Evolutionary conservation across 2,113 vertebrate species (phyloP).

Genomic region (Gorsachius goisagi): DNA sequence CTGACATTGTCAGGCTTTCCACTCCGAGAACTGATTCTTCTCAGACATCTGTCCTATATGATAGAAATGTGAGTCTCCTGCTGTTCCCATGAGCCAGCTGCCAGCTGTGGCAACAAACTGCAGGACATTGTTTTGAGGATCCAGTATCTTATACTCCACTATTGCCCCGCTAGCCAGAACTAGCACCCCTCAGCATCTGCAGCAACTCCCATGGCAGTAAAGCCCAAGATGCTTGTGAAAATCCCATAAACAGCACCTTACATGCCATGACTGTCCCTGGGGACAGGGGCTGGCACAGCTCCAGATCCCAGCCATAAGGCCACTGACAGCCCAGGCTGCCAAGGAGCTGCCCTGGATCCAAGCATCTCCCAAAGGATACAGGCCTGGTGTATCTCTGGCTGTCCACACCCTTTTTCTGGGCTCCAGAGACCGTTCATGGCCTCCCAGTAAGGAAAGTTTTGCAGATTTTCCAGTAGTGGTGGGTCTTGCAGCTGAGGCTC

Average conservation of each 20-base stretch:
- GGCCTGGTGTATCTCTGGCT: neutral
- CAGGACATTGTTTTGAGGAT: neutral
- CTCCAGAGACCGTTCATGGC: neutral
- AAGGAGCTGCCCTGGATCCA: neutral
- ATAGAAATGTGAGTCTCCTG: neutral
- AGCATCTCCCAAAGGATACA: neutral
- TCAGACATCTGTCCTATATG: neutral
- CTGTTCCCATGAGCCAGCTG: neutral
- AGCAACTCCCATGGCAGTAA: neutral
- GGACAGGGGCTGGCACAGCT: neutral
- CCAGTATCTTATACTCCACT: neutral
- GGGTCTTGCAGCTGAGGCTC: neutral
- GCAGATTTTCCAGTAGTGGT: neutral
- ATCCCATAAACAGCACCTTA: neutral
- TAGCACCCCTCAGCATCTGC: neutral
- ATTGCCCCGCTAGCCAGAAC: neutral
- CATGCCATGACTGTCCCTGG: neutral
- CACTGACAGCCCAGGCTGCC: neutral
- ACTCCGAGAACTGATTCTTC: neutral
- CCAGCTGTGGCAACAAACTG: neutral
- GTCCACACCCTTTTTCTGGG: neutral
- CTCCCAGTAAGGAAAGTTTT: neutral
- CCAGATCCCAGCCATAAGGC: neutral
- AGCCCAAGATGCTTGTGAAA: neutral
- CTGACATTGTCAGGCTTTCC: neutral